Conservation (phyloP, 2,888 invertebrate genomes). For the Oscheius sp. region DNA sequence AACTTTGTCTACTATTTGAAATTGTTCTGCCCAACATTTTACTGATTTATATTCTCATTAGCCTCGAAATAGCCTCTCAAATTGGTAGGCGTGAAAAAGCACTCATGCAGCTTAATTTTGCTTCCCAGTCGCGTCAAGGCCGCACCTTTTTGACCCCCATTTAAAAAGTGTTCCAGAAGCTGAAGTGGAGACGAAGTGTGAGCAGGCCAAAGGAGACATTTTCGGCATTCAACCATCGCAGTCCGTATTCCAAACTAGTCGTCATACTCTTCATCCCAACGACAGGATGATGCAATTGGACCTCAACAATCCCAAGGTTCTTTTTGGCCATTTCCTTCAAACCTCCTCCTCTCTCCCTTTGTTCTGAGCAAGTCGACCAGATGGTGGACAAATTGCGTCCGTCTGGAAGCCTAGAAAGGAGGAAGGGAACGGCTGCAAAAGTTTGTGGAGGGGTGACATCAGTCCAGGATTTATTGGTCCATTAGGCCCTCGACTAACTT, state of each 20-base stretch:
- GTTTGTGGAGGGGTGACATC: neutral
- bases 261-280: conserved; percentile 25
- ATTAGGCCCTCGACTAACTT: too few species aligned
- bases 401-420: neutral
- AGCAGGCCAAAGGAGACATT: conserved; percentile 60
- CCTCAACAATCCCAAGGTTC: conserved; percentile 53
- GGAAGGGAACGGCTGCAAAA: neutral
- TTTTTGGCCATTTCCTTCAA: neutral
- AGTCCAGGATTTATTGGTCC: too few species aligned
- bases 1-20: neutral
- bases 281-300: conserved; percentile 49
- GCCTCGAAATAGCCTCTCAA: too few species aligned
- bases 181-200: conserved; percentile 42
- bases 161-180: conserved; percentile 39
- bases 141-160: too few species aligned
- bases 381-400: neutral
- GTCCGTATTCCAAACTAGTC: conserved; percentile 27
- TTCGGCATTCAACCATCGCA: conserved; percentile 60
- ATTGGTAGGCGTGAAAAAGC: too few species aligned
- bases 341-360: conserved; percentile 13
- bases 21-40: too few species aligned
- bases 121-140: too few species aligned
- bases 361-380: conserved; percentile 9
- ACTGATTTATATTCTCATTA: too few species aligned
- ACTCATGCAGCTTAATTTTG: too few species aligned